Evolutionary conservation across 2,888 invertebrate genomes (phyloP).

Genomic region (Cryptophagus acutangulus): DNA sequence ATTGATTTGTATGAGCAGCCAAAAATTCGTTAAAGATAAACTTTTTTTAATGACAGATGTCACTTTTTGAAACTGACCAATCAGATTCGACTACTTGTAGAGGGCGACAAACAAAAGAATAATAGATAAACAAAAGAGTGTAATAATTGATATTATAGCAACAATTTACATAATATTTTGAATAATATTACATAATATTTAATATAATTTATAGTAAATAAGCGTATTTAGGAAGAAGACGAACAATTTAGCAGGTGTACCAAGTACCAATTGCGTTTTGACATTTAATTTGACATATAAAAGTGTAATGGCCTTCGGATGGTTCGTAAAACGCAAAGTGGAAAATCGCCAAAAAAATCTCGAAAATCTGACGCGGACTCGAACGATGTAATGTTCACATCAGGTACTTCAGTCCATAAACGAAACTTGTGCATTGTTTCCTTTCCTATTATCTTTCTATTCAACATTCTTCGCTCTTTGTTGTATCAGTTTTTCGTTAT

Average conservation of each 20-base stretch:
- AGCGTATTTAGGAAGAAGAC: too few species aligned
- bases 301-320: slow-evolving; percentile 48
- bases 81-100: too few species aligned
- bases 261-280: too few species aligned
- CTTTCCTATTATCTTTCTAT: slow-evolving; percentile 80
- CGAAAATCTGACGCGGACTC: slow-evolving; percentile 59
- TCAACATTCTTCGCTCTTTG: slow-evolving; percentile 75
- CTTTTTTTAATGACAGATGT: too few species aligned
- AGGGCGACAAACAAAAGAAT: too few species aligned
- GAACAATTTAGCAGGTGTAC: too few species aligned
- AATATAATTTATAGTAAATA: too few species aligned
- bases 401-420: slow-evolving; percentile 75
- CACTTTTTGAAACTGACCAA: neutral
- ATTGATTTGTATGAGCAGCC: slow-evolving; percentile 25
- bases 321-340: slow-evolving; percentile 62
- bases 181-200: too few species aligned
- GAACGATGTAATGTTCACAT: slow-evolving; percentile 55
- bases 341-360: slow-evolving; percentile 60
- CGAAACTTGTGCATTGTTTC: slow-evolving; percentile 84
- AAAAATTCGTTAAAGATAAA: slow-evolving; percentile 28
- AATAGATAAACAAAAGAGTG: too few species aligned
- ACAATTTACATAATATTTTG: too few species aligned
- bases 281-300: slow-evolving; percentile 1
- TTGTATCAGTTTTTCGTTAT: slow-evolving; percentile 83
- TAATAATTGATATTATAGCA: too few species aligned